Percentiles rank a stretch among this genome's conserved stretches.
Conservation (phyloP, 2,113 vertebrate species). For the Eulemur rufifrons region DNA sequence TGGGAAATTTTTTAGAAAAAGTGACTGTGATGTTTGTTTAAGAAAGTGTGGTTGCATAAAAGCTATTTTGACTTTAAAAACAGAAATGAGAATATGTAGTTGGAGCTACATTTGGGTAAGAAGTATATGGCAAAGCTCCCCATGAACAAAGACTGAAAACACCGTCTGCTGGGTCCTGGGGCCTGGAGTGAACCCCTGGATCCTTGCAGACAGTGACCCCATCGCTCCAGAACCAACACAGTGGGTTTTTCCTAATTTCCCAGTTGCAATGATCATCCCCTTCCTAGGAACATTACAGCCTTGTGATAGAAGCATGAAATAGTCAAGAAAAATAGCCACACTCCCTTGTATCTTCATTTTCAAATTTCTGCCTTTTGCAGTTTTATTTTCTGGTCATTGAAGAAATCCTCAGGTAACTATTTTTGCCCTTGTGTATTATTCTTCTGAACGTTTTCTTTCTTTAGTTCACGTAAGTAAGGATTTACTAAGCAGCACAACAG, state of each 20-base stretch:
- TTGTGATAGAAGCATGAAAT: neutral
- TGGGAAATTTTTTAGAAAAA: constrained; percentile 31
- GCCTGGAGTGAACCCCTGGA: neutral
- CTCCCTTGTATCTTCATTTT: neutral
- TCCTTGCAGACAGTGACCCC: neutral
- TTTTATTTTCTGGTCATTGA: neutral
- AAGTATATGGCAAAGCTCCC: neutral
- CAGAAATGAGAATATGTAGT: neutral
- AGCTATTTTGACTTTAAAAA: constrained; percentile 35
- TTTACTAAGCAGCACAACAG: neutral
- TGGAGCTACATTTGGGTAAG: neutral
- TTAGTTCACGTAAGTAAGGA: neutral
- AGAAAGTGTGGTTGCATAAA: neutral
- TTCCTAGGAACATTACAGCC: neutral
- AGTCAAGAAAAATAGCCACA: neutral
- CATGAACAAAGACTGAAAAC: neutral
- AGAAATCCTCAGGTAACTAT: neutral
- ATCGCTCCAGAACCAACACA: neutral
- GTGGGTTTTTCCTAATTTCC: neutral
- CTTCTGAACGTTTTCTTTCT: neutral
- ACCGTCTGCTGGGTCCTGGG: rapidly evolving
- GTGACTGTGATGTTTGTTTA: neutral
- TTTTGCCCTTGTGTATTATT: neutral
- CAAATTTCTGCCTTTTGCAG: neutral
- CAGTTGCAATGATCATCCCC: neutral